A percentile compares a stretch with the other conserved stretches of the same genome.
These are phyloP conservation scores for Chaenogobius annularis DNA, from an alignment of 2,113 vertebrate genomes.

Conservation along the genomic window DNA sequence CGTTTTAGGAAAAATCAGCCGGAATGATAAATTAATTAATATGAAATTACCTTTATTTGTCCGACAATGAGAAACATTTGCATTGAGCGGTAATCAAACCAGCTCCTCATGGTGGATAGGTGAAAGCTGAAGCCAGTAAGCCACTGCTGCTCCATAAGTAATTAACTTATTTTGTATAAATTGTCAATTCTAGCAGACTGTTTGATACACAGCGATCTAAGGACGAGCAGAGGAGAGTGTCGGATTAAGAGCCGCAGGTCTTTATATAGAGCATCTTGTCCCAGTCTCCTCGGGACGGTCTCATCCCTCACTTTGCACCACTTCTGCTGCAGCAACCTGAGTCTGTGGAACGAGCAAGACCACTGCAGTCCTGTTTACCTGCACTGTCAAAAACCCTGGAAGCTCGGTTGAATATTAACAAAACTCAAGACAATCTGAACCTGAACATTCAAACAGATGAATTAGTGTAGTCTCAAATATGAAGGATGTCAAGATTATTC, in stretches of 20 bases:
- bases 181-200: background rate
- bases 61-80: background rate
- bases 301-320: conserved; percentile 35
- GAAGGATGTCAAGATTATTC: too few species aligned
- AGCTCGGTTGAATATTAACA: conserved; percentile 10
- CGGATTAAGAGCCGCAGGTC: conserved; percentile 20
- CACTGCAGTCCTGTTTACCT: conserved; percentile 46
- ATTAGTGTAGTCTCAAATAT: too few species aligned
- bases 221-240: background rate
- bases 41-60: background rate
- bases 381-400: conserved; percentile 19
- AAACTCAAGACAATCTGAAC: background rate
- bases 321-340: conserved; percentile 40
- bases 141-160: background rate
- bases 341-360: conserved; percentile 25
- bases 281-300: conserved; percentile 25
- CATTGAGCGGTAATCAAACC: background rate
- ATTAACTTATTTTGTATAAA: background rate
- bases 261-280: conserved; percentile 20
- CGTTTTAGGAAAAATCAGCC: too few species aligned
- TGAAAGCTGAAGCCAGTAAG: background rate
- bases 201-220: background rate
- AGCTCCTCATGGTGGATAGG: too few species aligned
- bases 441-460: background rate
- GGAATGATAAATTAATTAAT: too few species aligned